Evolutionary conservation across 2,888 invertebrate genomes (phyloP).

Genomic region (Heterodera filipjevi): DNA sequence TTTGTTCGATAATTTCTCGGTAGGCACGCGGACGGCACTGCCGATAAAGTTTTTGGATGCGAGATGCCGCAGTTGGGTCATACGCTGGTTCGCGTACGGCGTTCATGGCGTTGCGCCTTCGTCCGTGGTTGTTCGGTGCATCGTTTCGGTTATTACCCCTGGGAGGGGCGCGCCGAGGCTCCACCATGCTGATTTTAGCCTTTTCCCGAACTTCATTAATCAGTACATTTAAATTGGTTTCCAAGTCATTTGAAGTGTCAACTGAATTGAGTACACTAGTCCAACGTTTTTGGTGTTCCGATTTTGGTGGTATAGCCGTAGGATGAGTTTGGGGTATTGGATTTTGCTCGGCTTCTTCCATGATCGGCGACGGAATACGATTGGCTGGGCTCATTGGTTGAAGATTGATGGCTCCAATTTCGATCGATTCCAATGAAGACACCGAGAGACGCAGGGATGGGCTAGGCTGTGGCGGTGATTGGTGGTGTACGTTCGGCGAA

Average conservation of each 20-base stretch:
- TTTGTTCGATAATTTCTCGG: background rate
- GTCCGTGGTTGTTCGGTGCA: background rate
- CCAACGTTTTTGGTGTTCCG: background rate
- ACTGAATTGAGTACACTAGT: background rate
- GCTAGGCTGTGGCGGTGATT: no score
- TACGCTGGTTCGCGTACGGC: background rate
- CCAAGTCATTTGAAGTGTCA: background rate
- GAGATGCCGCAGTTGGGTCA: background rate
- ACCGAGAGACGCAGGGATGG: no score
- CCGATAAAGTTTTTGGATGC: conserved; percentile 2
- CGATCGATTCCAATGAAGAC: no score
- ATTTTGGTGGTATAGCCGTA: background rate
- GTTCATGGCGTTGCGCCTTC: background rate
- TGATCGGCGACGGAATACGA: no score
- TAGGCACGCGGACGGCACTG: background rate
- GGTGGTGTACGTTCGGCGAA: no score
- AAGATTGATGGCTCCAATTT: no score
- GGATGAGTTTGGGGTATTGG: no score
- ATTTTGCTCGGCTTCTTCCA: no score
- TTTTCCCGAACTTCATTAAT: background rate
- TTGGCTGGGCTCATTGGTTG: no score
- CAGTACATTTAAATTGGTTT: background rate
- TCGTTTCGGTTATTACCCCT: background rate
- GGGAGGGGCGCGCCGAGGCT: background rate
- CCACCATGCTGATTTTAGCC: background rate